A percentile compares a stretch with the other conserved stretches of the same genome.
These are phyloP conservation scores for Mesaphorura yosii DNA, from an alignment of 1,140 invertebrate genomes.

Conservation along the genomic window DNA sequence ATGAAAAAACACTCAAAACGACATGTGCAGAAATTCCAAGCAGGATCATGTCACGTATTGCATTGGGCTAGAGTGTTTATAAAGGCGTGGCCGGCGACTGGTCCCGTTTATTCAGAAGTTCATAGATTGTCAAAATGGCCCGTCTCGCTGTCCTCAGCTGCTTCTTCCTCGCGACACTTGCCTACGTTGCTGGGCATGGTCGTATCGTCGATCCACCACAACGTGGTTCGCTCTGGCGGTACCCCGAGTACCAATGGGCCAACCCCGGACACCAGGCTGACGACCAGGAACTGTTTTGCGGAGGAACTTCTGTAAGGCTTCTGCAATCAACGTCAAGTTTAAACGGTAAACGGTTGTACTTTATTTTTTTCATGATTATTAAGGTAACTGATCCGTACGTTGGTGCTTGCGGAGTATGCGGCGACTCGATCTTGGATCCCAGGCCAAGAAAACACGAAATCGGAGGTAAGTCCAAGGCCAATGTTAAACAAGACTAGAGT, in stretches of 20 bases:
- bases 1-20: too few species aligned
- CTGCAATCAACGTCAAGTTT: too few species aligned
- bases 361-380: conserved; percentile 27
- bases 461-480: too few species aligned
- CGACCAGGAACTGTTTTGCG: conserved; percentile 30
- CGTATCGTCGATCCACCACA: conserved; percentile 11
- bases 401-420: too few species aligned
- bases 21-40: too few species aligned
- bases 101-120: not conserved
- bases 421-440: too few species aligned
- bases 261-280: conserved; percentile 12
- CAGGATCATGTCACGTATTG: too few species aligned
- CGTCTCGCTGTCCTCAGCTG: not conserved
- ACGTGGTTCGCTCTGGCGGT: conserved; percentile 9
- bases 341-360: too few species aligned
- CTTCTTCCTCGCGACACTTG: not conserved
- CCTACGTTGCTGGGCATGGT: conserved; percentile 1
- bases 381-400: too few species aligned
- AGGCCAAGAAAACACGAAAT: conserved; percentile 46
- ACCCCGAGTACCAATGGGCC: conserved; percentile 7
- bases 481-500: too few species aligned
- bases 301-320: conserved; percentile 22
- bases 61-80: too few species aligned
- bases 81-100: too few species aligned
- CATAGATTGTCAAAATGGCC: not conserved